Evolutionary conservation across 2,888 invertebrate species (phyloP), one percentile per base, ranked within the genome.

Genomic region (Ennomos erosarius): DNA sequence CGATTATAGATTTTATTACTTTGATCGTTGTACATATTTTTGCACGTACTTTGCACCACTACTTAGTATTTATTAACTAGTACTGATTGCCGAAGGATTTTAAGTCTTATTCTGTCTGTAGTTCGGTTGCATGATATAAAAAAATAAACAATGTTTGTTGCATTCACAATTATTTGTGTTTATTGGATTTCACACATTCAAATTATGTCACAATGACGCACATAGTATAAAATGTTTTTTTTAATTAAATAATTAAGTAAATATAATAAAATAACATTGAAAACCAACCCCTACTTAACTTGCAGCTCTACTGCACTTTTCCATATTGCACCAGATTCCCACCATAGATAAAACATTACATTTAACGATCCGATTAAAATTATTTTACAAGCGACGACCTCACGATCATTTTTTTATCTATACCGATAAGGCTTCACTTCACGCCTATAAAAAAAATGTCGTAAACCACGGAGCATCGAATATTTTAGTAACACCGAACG

Each of bases 401-500:
- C 67, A 63, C 67, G 68, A 46, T 63, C 44, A 60, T 56, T 64
- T 62, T 67, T 57, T 59, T 71, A 72, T 67, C 67, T 59, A 40
- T 60, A 55, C 59, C 71, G 79, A 79, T 80, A 78, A 78, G 74
- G 70, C 70, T 64, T 26, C 67, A 76, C 64, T 76, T 70, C 73
- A 73, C 72, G 68, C 71, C 72, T 74, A 74, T 81, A 79, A 81
- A 74, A 58, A 68, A 65, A 60, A 66, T 39, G 37, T 75, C 78
- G 75, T 82, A 81, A 82, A 82, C 68, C 72, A 69, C 71, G 61
- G 62, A 53, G 49, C 56, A 63, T 76, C 65, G 71, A 73, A 74
- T 73, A 74, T 74, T 81, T 58, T 76, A 80, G 79, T 79, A 78
- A 81, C 79, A 81, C 79, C 71, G 68, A 78, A 79, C 74, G 74